Conservation (phyloP, 2,888 invertebrate genomes). For the Argyresthia albistria region DNA sequence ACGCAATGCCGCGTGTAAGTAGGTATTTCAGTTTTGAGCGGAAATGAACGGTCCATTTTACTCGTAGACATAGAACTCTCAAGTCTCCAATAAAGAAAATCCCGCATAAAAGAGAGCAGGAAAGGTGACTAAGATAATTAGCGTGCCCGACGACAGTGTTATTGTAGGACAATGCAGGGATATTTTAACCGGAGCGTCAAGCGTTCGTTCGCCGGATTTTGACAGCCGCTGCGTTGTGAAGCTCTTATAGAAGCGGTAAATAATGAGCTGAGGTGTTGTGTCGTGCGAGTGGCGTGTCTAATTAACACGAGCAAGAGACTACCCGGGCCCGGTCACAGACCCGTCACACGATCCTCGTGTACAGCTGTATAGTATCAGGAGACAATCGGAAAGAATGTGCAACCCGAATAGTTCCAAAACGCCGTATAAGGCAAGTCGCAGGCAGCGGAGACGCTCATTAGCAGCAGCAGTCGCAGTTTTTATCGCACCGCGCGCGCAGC, state of each 20-base stretch:
- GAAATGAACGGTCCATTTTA: slow-evolving; percentile 43
- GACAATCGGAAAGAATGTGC: slow-evolving; percentile 21
- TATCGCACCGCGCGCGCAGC: slow-evolving; percentile 54
- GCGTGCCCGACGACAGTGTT: slow-evolving; percentile 59
- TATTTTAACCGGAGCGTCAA: slow-evolving; percentile 49
- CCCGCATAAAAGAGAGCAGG: slow-evolving; percentile 30
- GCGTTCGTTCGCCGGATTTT: slow-evolving; percentile 56
- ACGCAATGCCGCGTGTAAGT: slow-evolving; percentile 30
- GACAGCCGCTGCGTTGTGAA: slow-evolving; percentile 56
- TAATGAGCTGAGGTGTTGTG: slow-evolving; percentile 65
- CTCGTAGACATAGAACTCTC: slow-evolving; percentile 30
- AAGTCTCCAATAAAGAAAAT: slow-evolving; percentile 36
- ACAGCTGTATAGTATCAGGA: slow-evolving; percentile 7
- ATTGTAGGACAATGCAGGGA: slow-evolving; percentile 61
- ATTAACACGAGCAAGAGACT: slow-evolving; percentile 43
- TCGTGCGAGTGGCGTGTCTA: slow-evolving; percentile 53
- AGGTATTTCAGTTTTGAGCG: slow-evolving; percentile 30
- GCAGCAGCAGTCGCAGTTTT: slow-evolving; percentile 44
- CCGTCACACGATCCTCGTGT: slow-evolving; percentile 24
- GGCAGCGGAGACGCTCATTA: slow-evolving; percentile 30
- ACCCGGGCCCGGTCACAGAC: slow-evolving; percentile 28
- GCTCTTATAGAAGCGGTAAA: slow-evolving; percentile 70
- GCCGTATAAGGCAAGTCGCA: slow-evolving; percentile 28
- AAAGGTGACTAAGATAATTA: slow-evolving; percentile 42
- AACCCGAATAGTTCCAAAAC: slow-evolving; percentile 26